Evolutionary conservation across 2,113 vertebrate species (phyloP), one percentile per base, ranked within the genome.

Genomic region (Camelus bactrianus): DNA sequence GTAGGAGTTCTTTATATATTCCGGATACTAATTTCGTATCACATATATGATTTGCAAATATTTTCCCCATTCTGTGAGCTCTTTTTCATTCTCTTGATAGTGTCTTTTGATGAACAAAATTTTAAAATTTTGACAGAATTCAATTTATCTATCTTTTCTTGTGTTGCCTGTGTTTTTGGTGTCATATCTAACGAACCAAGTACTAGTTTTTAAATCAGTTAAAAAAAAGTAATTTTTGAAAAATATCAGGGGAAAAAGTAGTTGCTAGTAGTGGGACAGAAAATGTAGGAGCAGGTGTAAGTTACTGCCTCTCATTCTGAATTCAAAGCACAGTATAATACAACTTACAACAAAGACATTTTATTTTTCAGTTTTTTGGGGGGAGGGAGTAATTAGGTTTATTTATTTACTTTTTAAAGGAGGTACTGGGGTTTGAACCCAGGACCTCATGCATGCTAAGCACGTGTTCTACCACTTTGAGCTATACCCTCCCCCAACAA

Each of bases 271-370:
- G 24, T 79, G 11, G 42, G 6, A 4, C 22, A 92, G 35, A 77
- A 83, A 91, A 76, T 46, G 19, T 22, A 64, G 52, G 35, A 95
- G 56, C 46, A 28, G 24, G 80, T 48, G 82, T 6, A 91, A 50
- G 42, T 91, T 82, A 92, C 12, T 84, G 30, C 8, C 22, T 88
- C 82, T 69, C 24, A 87, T 54, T 52, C 24, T 82, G 30, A 70
- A 89, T 77, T 83, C 69, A 92, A 92, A 94, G 35, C 69, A 69
- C 28, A 67, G 11, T 58, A 52, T n/a, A 94, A 70, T 12, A 76
- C 11, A 65, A 38, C 38, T 93, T 89, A 77, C 90, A 83, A 89
- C 20, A 52, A 38, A 89, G 60, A 83, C 30, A 42, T 42, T 42
- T 42, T 42, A 42, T 42, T 42, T 42, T 42, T 42, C 38, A 5